A percentile compares a stretch with the other conserved stretches of the same genome.
phyloP scores from a whole-genome alignment of 1,140 invertebrate species.

The Radopholus similis region DNA sequence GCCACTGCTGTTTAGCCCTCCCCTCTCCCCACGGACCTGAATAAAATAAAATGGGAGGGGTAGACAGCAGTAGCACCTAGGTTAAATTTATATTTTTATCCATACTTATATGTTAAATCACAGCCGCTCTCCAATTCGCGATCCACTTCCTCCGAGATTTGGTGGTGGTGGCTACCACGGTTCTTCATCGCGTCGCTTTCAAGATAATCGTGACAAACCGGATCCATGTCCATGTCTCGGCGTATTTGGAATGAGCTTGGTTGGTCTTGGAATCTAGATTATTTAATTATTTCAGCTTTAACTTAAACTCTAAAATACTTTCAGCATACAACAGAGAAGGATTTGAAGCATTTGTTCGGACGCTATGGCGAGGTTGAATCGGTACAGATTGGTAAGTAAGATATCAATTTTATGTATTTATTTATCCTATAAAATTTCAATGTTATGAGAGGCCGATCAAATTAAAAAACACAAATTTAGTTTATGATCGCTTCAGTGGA shows the following conservation, averaged over 20 bases:
- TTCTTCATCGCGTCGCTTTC: constrained; percentile 5
- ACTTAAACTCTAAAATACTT: constrained; percentile 9
- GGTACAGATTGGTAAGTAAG: constrained; percentile 15
- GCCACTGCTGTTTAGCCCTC: not conserved
- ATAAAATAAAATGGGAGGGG: not conserved
- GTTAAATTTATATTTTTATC: too few relatives aligned
- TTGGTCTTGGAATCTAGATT: constrained; percentile 14
- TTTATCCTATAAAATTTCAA: not conserved
- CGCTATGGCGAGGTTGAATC: constrained; percentile 37
- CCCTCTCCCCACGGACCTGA: not conserved
- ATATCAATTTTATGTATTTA: too few relatives aligned
- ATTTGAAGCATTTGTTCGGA: constrained; percentile 28
- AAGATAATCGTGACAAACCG: constrained; percentile 35
- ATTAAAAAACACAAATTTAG: constrained; percentile 44
- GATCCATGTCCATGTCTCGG: constrained; percentile 31
- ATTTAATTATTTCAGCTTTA: not conserved
- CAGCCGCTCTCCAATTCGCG: constrained; percentile 20
- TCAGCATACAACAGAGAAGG: constrained; percentile 25
- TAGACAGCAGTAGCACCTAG: too few relatives aligned
- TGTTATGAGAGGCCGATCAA: not conserved
- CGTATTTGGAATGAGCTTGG: constrained; percentile 42
- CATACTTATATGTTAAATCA: not conserved
- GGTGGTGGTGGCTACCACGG: not conserved
- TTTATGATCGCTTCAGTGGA: constrained; percentile 66
- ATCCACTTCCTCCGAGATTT: not conserved